These are phyloP conservation scores for Colinus virginianus DNA, from an alignment of 2,113 vertebrate genomes.

Conservation along the genomic window DNA sequence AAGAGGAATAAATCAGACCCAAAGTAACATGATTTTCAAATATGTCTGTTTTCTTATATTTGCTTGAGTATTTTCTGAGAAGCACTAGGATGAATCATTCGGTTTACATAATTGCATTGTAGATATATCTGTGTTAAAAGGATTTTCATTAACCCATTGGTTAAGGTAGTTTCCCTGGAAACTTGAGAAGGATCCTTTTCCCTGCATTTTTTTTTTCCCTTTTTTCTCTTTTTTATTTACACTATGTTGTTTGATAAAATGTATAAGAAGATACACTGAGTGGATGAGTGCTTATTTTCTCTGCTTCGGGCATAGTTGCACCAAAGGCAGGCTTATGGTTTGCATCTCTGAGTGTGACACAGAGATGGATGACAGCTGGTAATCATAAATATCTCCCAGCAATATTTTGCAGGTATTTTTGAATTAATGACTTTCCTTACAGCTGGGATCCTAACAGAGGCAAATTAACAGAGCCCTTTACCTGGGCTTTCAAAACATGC, in stretches of 20 bases:
- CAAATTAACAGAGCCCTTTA: neutral
- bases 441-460: neutral
- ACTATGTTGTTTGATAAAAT: neutral
- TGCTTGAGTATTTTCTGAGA: neutral
- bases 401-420: neutral
- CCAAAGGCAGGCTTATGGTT: neutral
- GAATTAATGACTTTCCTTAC: neutral
- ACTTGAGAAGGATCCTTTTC: neutral
- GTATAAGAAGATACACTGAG: neutral
- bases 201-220: no score
- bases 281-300: neutral
- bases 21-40: neutral
- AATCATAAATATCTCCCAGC: neutral
- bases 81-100: neutral
- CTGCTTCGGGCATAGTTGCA: neutral
- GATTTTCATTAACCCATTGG: neutral
- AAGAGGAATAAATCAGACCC: neutral
- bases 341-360: neutral
- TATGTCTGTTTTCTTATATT: neutral
- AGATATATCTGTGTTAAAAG: neutral
- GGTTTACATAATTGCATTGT: neutral
- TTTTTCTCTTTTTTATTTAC: neutral
- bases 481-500: neutral
- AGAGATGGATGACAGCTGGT: neutral
- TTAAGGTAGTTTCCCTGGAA: neutral